A percentile compares a stretch with the other conserved stretches of the same genome.
Conservation (phyloP, 2,113 vertebrate species). For the Gymnarchus niloticus region DNA sequence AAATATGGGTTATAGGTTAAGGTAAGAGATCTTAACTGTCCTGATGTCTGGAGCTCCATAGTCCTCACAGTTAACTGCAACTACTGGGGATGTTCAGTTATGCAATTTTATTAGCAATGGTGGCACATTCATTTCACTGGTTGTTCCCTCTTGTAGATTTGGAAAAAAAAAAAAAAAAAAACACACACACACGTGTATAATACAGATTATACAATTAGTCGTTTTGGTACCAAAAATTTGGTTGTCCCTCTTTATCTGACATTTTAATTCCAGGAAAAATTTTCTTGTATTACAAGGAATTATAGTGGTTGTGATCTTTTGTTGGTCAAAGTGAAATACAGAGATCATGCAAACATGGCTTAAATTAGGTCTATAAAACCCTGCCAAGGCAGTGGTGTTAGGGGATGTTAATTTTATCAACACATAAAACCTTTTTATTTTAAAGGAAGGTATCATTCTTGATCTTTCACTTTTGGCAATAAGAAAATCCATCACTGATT, state of each 20-base stretch:
- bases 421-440: background rate
- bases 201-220: too few species aligned
- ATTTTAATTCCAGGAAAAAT: background rate
- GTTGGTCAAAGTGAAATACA: background rate
- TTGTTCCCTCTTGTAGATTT: background rate
- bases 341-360: background rate
- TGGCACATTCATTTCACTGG: background rate
- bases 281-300: too few species aligned
- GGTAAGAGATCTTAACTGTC: background rate
- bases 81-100: too few species aligned
- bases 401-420: background rate
- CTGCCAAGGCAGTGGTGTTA: background rate
- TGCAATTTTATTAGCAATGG: too few species aligned
- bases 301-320: background rate
- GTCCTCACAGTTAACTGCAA: too few species aligned
- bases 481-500: conserved; percentile 63
- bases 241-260: background rate
- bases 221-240: background rate
- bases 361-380: background rate
- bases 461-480: conserved; percentile 43
- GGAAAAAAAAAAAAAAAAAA: too few species aligned
- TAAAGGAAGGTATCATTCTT: background rate
- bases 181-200: too few species aligned
- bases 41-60: too few species aligned
- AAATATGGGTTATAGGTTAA: background rate